A percentile compares a stretch with the other conserved stretches of the same genome.
phyloP scores from a whole-genome alignment of 2,888 invertebrate species.

The Zygaena filipendulae region DNA sequence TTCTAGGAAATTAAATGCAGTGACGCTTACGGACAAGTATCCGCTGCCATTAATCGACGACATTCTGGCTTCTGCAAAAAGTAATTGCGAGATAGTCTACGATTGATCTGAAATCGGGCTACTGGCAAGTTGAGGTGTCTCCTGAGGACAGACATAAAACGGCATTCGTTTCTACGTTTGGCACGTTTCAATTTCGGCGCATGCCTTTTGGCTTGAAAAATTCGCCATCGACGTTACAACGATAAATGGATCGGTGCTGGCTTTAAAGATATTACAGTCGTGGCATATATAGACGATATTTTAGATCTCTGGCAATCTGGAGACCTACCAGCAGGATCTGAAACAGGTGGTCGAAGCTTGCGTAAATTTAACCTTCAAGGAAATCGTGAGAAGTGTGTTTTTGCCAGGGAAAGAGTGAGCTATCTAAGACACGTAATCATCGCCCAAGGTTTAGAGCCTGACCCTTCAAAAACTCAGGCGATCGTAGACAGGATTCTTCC shows the following conservation, averaged over 20 bases:
- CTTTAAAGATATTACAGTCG: slow-evolving; percentile 15
- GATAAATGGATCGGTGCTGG: slow-evolving; percentile 18
- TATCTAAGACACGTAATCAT: slow-evolving; percentile 17
- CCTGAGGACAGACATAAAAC: slow-evolving; percentile 21
- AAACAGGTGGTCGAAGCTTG: too few relatives aligned
- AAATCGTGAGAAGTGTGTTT: slow-evolving; percentile 22
- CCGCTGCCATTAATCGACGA: slow-evolving; percentile 37
- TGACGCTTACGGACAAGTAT: slow-evolving; percentile 22
- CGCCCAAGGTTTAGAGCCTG: slow-evolving; percentile 16
- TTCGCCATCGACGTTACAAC: slow-evolving; percentile 25
- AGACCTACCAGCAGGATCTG: too few relatives aligned
- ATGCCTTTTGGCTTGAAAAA: slow-evolving; percentile 27
- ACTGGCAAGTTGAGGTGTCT: slow-evolving; percentile 25
- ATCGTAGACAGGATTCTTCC: slow-evolving; percentile 16
- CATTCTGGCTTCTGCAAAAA: slow-evolving; percentile 25
- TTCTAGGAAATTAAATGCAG: slow-evolving; percentile 20
- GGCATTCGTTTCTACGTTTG: slow-evolving; percentile 24
- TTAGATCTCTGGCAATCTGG: slow-evolving; percentile 21
- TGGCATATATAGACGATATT: slow-evolving; percentile 27
- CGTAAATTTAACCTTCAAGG: slow-evolving; percentile 19
- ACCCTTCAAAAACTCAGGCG: slow-evolving; percentile 14
- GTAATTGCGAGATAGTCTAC: slow-evolving; percentile 24
- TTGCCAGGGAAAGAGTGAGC: too few relatives aligned
- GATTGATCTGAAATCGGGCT: slow-evolving; percentile 29
- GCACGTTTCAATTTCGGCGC: slow-evolving; percentile 22